Percentiles rank a stretch among this genome's conserved stretches.
Conservation (phyloP, 2,797 vertebrate species). For the Neostethus bicornis region DNA sequence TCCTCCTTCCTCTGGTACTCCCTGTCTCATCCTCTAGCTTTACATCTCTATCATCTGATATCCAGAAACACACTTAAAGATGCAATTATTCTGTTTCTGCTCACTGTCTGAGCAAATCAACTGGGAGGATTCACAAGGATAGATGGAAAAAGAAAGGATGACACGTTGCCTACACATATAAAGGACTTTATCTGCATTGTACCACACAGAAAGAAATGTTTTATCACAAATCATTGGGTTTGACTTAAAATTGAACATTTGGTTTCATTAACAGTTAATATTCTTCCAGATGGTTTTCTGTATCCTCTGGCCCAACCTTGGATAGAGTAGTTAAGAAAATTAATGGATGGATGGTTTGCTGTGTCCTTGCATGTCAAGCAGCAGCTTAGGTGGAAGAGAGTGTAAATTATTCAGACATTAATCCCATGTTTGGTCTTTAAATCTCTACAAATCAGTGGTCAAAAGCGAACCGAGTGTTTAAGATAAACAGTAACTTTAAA, state of each 20-base stretch:
- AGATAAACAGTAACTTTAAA: too few species aligned
- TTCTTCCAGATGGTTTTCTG: conserved; percentile 34
- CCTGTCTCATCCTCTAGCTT: conserved; percentile 26
- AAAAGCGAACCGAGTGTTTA: too few species aligned
- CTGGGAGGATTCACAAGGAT: conserved; percentile 33
- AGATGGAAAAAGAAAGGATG: conserved; percentile 20
- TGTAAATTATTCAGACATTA: background rate
- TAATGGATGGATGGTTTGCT: too few species aligned
- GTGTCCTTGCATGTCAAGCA: conserved; percentile 7
- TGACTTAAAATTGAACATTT: conserved; percentile 12
- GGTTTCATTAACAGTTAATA: conserved; percentile 39
- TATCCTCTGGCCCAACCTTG: too few species aligned
- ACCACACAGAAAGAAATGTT: background rate
- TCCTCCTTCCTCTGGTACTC: conserved; percentile 9
- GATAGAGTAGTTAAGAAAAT: too few species aligned
- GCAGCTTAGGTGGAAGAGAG: background rate
- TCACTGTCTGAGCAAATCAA: conserved; percentile 53
- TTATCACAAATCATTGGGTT: background rate
- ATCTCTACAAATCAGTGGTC: too few species aligned
- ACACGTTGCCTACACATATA: conserved; percentile 9
- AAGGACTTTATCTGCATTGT: conserved; percentile 18
- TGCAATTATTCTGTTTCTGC: conserved; percentile 66
- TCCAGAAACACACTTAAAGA: conserved; percentile 39
- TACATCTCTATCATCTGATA: conserved; percentile 39
- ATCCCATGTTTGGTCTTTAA: background rate